A percentile compares a stretch with the other conserved stretches of the same genome.
These are phyloP conservation scores for Gymnoscopelus microlampas DNA, from an alignment of 2,797 vertebrate genomes.

Conservation along the genomic window DNA sequence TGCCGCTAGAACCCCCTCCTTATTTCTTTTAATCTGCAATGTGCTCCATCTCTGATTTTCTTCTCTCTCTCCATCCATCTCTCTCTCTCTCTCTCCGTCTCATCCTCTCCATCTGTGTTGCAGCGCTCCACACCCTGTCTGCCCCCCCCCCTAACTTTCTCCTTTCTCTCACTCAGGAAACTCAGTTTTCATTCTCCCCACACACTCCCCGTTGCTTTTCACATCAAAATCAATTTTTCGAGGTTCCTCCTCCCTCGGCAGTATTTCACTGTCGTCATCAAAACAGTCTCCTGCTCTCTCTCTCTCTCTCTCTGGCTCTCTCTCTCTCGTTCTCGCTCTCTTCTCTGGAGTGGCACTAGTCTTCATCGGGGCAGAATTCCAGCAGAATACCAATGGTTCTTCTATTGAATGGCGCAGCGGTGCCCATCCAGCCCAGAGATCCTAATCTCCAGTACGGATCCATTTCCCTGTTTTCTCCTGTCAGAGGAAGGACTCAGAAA, in stretches of 20 bases:
- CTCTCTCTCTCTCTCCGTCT: not conserved
- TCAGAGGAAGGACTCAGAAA: slow-evolving; percentile 28
- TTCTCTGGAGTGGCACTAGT: slow-evolving; percentile 48
- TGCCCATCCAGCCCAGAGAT: slow-evolving; percentile 28
- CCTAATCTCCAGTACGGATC: slow-evolving; percentile 26
- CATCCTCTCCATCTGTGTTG: not conserved
- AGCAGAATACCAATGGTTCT: slow-evolving; percentile 39
- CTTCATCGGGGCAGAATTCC: slow-evolving; percentile 31
- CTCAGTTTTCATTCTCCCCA: not conserved
- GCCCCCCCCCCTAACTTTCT: no score
- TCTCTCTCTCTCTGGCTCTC: not conserved
- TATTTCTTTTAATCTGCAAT: slow-evolving; percentile 12
- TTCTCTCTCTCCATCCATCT: slow-evolving; percentile 10
- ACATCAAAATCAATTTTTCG: slow-evolving; percentile 59
- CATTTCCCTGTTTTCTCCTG: not conserved
- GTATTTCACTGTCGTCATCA: slow-evolving; percentile 52
- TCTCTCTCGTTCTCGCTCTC: slow-evolving; percentile 12
- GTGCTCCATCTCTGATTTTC: slow-evolving; percentile 3
- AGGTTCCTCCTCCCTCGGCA: slow-evolving; percentile 38
- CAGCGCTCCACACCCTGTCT: not conserved
- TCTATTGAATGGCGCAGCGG: slow-evolving; percentile 23
- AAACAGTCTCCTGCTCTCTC: slow-evolving; percentile 36
- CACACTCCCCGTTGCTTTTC: slow-evolving; percentile 42
- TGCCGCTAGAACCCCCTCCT: slow-evolving; percentile 10
- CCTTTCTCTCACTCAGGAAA: not conserved